Evolutionary conservation across 1,140 invertebrate species (phyloP).

Genomic region (Neodiprion pinetum): DNA sequence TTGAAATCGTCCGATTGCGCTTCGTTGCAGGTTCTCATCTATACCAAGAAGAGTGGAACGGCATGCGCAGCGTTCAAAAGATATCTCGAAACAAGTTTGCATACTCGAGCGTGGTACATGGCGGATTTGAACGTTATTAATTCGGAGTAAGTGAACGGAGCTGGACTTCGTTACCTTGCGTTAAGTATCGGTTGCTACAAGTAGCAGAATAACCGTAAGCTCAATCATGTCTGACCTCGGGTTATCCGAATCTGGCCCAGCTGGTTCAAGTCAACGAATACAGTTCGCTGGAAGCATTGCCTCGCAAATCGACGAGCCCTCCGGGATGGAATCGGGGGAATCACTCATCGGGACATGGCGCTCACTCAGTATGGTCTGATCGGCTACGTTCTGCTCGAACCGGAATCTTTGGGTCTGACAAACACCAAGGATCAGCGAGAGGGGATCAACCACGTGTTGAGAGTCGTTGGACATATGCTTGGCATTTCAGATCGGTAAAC

Average conservation of each 20-base stretch:
- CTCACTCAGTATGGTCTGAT: slow-evolving; percentile 85
- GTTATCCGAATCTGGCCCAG: slow-evolving; percentile 28
- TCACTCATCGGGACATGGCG: slow-evolving; percentile 77
- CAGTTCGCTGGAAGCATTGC: slow-evolving; percentile 69
- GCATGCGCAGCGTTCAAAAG: slow-evolving; percentile 71
- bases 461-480: slow-evolving; percentile 76
- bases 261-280: slow-evolving; percentile 63
- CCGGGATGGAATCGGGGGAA: slow-evolving; percentile 48
- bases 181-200: neutral
- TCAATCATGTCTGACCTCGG: neutral
- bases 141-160: slow-evolving; percentile 55
- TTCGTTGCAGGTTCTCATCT: slow-evolving; percentile 62
- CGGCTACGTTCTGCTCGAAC: slow-evolving; percentile 70
- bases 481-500: slow-evolving; percentile 76
- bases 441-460: slow-evolving; percentile 81
- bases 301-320: slow-evolving; percentile 54
- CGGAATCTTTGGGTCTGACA: slow-evolving; percentile 67
- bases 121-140: slow-evolving; percentile 63
- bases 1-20: too few species aligned
- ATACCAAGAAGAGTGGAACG: slow-evolving; percentile 68
- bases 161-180: neutral
- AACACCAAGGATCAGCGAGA: slow-evolving; percentile 62
- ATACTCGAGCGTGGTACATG: slow-evolving; percentile 72
- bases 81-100: slow-evolving; percentile 70
- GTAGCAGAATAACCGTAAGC: neutral